Evolutionary conservation across 2,797 vertebrate species (phyloP).

Genomic region (Sebastes dallii): DNA sequence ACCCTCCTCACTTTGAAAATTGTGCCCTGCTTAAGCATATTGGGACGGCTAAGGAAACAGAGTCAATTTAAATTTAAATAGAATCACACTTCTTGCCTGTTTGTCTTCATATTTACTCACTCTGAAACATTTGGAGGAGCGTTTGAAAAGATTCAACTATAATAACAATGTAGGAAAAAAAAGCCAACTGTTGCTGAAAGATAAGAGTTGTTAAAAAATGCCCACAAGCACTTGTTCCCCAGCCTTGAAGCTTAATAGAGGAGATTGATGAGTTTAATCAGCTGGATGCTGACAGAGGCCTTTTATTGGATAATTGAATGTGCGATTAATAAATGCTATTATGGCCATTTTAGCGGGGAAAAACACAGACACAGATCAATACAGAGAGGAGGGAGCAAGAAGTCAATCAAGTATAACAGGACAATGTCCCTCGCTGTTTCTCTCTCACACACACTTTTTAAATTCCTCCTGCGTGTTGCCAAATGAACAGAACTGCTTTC

Average conservation of each 20-base stretch:
- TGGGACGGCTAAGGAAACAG: neutral
- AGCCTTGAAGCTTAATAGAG: conserved; percentile 53
- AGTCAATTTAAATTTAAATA: conserved; percentile 8
- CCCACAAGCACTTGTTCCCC: conserved; percentile 29
- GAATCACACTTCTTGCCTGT: neutral
- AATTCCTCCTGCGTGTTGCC: neutral
- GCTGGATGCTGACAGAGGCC: conserved; percentile 53
- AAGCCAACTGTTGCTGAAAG: conserved; percentile 52
- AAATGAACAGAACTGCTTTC: neutral
- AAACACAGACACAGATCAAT: conserved; percentile 53
- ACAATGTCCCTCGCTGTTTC: neutral
- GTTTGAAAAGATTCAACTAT: neutral
- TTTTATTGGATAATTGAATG: conserved; percentile 76
- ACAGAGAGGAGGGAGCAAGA: neutral
- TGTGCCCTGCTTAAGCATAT: conserved; percentile 30
- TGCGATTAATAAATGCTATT: conserved; percentile 76
- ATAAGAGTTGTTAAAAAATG: conserved; percentile 49
- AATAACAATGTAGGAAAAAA: conserved; percentile 7
- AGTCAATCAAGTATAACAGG: neutral
- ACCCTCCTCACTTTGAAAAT: conserved; percentile 23
- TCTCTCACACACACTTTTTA: neutral
- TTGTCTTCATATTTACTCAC: neutral
- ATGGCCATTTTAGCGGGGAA: conserved; percentile 50
- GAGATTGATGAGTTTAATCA: conserved; percentile 78
- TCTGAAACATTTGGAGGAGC: neutral